Evolutionary conservation across 2,113 vertebrate genomes (phyloP).

Genomic region (Numenius arquata): DNA sequence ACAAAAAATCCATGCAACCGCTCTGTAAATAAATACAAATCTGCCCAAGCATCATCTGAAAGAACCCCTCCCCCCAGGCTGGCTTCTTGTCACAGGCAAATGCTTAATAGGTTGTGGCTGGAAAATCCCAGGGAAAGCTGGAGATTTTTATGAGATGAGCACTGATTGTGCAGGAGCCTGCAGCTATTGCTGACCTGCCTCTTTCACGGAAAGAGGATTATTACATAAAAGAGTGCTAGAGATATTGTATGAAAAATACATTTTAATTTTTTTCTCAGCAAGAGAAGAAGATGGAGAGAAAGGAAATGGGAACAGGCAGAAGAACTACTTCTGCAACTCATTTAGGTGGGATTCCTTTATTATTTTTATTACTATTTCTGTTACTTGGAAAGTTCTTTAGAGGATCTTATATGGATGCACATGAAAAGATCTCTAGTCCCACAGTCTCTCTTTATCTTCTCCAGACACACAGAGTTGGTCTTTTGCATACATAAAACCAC

Average conservation of each 20-base stretch:
- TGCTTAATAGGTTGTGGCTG: constrained; percentile 56
- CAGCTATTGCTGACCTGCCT: constrained; percentile 68
- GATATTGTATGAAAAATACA: constrained; percentile 54
- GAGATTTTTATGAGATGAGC: constrained; percentile 63
- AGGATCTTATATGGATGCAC: background rate
- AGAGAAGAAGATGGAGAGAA: constrained; percentile 5
- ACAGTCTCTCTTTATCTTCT: background rate
- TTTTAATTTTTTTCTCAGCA: constrained; percentile 63
- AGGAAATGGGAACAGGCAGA: background rate
- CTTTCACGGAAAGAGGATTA: constrained; percentile 63
- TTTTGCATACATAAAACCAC: background rate
- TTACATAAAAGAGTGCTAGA: constrained; percentile 65
- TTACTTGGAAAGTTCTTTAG: background rate
- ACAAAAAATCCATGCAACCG: background rate
- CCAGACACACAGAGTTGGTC: background rate
- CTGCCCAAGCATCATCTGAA: constrained; percentile 1
- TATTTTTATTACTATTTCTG: background rate
- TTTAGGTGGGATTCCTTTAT: background rate
- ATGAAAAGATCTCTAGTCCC: background rate
- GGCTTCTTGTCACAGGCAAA: constrained; percentile 33
- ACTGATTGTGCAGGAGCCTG: constrained; percentile 49
- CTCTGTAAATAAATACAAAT: constrained; percentile 22
- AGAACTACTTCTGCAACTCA: background rate
- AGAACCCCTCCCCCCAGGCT: constrained; percentile 12
- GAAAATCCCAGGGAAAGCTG: constrained; percentile 64